Percentiles rank a stretch among this genome's conserved stretches.
Conservation (phyloP, 2,113 vertebrate species). For the Myotis brandtii region DNA sequence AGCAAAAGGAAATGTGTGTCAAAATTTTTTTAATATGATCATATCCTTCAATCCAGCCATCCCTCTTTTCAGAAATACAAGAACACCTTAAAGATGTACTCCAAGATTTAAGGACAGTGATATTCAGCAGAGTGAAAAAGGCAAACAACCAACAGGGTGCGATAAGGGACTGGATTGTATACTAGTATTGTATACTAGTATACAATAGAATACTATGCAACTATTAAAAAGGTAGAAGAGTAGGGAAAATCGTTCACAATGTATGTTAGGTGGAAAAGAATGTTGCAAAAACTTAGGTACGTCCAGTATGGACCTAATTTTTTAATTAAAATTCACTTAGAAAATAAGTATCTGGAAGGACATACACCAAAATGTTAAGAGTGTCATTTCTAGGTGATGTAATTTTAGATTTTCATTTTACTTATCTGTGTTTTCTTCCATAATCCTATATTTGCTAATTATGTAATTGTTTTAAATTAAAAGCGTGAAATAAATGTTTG, state of each 20-base stretch:
- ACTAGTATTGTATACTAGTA: not conserved
- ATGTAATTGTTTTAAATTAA: not conserved
- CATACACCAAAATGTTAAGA: not conserved
- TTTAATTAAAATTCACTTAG: constrained; percentile 33
- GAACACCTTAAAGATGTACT: not conserved
- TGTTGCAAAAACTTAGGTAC: not conserved
- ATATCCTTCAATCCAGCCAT: not conserved
- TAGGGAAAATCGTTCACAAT: not conserved
- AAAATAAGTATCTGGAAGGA: not conserved
- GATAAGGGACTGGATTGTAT: not conserved
- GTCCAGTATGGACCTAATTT: not conserved
- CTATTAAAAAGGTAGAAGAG: not conserved
- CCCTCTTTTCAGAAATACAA: constrained; percentile 3
- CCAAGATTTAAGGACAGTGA: not conserved
- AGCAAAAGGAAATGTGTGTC: not conserved
- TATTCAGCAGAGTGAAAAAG: constrained; percentile 9
- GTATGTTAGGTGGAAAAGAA: not conserved
- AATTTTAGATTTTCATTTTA: constrained; percentile 52
- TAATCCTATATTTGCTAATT: constrained; percentile 37
- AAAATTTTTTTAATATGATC: not conserved
- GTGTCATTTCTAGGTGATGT: not conserved
- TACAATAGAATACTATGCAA: not conserved
- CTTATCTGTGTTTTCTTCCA: not conserved
- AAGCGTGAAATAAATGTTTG: constrained; percentile 14
- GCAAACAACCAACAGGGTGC: not conserved